Conservation (phyloP, 2,797 vertebrate species). For the Gymnoscopelus microlampas region DNA sequence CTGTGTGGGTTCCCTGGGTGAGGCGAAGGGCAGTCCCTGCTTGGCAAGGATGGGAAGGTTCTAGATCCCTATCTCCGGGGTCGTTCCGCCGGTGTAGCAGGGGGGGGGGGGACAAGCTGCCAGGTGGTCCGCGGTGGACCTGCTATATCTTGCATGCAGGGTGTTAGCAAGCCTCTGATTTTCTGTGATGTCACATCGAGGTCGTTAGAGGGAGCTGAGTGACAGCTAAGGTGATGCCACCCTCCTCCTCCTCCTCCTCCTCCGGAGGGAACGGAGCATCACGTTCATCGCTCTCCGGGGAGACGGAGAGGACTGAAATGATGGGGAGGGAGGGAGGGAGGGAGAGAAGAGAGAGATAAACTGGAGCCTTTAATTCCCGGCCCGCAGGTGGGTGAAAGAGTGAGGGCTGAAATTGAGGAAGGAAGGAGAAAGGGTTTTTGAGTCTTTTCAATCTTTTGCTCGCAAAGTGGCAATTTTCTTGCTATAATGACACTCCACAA, state of each 20-base stretch:
- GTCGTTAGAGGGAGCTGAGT: slow-evolving; percentile 70
- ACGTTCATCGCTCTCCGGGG: background rate
- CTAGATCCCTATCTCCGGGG: slow-evolving; percentile 46
- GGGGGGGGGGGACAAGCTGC: slow-evolving; percentile 37
- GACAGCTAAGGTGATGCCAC: slow-evolving; percentile 72
- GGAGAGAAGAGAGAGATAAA: slow-evolving; percentile 23
- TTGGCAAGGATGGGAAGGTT: slow-evolving; percentile 34
- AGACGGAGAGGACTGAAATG: background rate
- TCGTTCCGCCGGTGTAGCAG: slow-evolving; percentile 49
- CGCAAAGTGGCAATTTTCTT: background rate
- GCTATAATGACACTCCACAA: background rate
- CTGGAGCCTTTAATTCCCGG: background rate
- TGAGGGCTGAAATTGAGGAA: background rate
- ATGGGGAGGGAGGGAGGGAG: slow-evolving; percentile 35
- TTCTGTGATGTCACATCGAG: slow-evolving; percentile 62
- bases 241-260: slow-evolving; percentile 49
- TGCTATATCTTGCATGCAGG: slow-evolving; percentile 9
- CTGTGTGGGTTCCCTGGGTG: slow-evolving; percentile 8
- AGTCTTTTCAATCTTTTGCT: no score
- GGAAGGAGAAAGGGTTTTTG: background rate
- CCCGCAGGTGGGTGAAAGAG: no score
- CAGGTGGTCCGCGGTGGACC: slow-evolving; percentile 1
- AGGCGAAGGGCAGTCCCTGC: slow-evolving; percentile 30
- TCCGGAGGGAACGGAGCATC: slow-evolving; percentile 24
- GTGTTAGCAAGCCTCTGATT: slow-evolving; percentile 57